Base-by-base conservation (phyloP, 2,888 invertebrate genomes). In the Eristalis arbustorum region DNA sequence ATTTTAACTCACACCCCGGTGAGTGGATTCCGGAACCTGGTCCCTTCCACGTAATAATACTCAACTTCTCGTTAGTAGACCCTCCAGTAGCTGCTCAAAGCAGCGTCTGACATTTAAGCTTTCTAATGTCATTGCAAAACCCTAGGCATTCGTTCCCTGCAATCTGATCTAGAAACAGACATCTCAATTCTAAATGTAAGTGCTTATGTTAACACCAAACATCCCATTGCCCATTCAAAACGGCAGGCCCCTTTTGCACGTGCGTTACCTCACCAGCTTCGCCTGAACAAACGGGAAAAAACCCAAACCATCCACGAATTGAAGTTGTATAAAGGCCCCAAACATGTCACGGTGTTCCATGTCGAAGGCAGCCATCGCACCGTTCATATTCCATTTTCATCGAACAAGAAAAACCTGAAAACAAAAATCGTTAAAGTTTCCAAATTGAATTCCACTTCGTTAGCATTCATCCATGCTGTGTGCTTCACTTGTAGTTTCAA, bases 361-460 rank as follows among this genome's bases (percentile, higher is more conserved):
- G 49, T 49, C 49, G 49, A 18, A 49, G 18, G 18, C 18, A 49
- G 49, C n/a, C 49, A 18, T 18, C 18, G 49, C n/a, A 8, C 18
- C 49, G n/a, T 18, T 18, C 49, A 49, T 49, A 18, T 49, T 49
- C 18, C 2, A 18, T 18, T 49, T 49, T 42, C 5, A 42, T 42
- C n/a, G 49, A 49, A 18, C 49, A 18, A 18, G 49, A 8, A 18
- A 42, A 49, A 64, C 31, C 31, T 5, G 61, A 23, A 40, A 64
- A 78, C 62, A 68, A 69, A 69, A 75, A 67, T 71, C 67, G 42
- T 74, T 62, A 79, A 68, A 80, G 67, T 73, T 80, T 74, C 62
- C 40, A 80, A 84, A 80, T 80, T 80, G 79, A 84, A 75, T 84
- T 69, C 49, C 69, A 69, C 14, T 75, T 84, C 80, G 84, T 84